A percentile compares a stretch with the other conserved stretches of the same genome.
phyloP scores from a whole-genome alignment of 2,797 vertebrate genomes.

The Lepilemur ruficaudatus region DNA sequence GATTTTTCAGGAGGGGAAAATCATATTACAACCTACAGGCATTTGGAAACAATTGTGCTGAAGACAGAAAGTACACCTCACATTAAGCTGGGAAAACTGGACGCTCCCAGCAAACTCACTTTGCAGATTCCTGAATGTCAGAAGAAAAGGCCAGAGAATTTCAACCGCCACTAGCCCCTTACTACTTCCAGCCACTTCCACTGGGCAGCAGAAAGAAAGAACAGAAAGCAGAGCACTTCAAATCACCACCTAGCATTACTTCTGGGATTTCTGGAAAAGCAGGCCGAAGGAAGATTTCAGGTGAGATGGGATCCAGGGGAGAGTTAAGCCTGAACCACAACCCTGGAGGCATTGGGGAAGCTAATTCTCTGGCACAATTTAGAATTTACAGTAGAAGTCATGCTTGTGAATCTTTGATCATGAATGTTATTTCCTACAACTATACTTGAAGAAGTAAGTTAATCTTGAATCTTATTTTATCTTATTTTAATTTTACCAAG shows the following conservation, averaged over 20 bases:
- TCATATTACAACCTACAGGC: constrained; percentile 70
- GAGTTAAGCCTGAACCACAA: background rate
- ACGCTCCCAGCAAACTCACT: background rate
- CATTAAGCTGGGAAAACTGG: constrained; percentile 53
- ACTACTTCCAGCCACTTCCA: background rate
- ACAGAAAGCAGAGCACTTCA: background rate
- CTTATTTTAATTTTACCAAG: background rate
- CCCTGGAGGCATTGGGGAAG: background rate
- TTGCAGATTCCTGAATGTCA: background rate
- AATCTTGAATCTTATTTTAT: constrained; percentile 1
- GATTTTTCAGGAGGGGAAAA: constrained; percentile 80
- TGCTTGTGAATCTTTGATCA: background rate
- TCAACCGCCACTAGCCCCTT: background rate
- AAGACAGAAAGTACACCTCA: constrained; percentile 27
- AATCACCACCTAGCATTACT: background rate
- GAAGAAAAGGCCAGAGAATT: background rate
- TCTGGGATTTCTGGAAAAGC: background rate
- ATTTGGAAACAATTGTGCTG: constrained; percentile 67
- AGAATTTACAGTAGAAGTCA: background rate
- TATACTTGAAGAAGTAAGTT: background rate
- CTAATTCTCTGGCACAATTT: background rate
- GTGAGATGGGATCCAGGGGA: background rate
- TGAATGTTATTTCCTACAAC: background rate
- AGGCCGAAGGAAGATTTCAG: background rate
- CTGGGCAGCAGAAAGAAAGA: background rate